Conservation (phyloP, 2,888 invertebrate genomes). For the Xanthorhoe designata region DNA sequence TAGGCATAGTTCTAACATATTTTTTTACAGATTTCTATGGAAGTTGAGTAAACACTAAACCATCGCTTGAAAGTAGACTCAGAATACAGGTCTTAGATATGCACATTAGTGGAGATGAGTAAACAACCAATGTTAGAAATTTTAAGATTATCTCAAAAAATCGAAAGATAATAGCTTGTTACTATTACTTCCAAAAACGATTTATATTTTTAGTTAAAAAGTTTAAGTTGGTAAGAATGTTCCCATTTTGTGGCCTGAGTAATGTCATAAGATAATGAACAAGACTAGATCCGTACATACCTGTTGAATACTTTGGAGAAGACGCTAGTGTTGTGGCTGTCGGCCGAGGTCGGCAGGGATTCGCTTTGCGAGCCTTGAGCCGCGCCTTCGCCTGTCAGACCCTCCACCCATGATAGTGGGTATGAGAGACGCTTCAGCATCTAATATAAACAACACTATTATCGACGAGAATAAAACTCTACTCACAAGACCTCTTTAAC, state of each 20-base stretch:
- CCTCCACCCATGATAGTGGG: constrained; percentile 96
- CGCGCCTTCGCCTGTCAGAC: constrained; percentile 91
- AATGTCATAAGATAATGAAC: background rate
- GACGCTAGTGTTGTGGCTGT: constrained; percentile 89
- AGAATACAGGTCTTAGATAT: too few species aligned
- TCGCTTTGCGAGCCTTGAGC: constrained; percentile 75
- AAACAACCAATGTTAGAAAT: background rate
- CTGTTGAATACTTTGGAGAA: constrained; percentile 97
- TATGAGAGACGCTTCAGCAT: constrained; percentile 96
- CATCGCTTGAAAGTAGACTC: too few species aligned
- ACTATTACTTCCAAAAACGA: too few species aligned
- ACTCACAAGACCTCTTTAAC: too few species aligned
- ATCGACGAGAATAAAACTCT: too few species aligned
- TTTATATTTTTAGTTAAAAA: background rate
- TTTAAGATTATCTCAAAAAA: too few species aligned
- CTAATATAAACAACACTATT: constrained; percentile 79
- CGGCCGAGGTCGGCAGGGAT: constrained; percentile 86
- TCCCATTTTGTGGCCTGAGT: background rate
- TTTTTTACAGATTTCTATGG: too few species aligned
- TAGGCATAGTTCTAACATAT: too few species aligned
- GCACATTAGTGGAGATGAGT: too few species aligned
- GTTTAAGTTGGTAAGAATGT: background rate
- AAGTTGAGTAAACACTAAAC: too few species aligned
- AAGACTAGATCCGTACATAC: constrained; percentile 68
- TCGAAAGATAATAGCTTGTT: too few species aligned